Conservation (phyloP, 1,140 invertebrate genomes). For the Pseudomyrmex flavicornis region DNA sequence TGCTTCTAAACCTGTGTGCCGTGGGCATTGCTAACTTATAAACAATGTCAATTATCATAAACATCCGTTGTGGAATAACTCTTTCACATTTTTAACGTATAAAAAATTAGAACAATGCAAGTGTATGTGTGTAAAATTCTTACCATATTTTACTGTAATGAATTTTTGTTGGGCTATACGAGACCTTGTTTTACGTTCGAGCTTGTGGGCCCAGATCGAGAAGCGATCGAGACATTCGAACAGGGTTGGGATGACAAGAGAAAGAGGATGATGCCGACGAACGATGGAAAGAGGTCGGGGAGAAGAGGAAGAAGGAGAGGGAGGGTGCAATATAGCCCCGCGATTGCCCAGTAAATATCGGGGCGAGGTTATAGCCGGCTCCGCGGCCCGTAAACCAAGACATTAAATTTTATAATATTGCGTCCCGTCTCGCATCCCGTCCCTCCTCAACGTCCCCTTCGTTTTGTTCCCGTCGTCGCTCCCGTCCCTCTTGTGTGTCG, state of each 20-base stretch:
- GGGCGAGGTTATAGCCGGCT: slow-evolving; percentile 81
- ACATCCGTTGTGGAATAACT: not conserved
- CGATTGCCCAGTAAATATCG: slow-evolving; percentile 84
- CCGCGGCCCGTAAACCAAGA: slow-evolving; percentile 84
- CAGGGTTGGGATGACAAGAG: slow-evolving; percentile 17
- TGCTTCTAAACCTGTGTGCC: slow-evolving; percentile 11
- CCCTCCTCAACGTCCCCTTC: slow-evolving; percentile 65
- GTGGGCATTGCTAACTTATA: slow-evolving; percentile 1
- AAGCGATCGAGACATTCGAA: slow-evolving; percentile 59
- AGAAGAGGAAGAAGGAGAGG: not conserved
- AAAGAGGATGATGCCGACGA: slow-evolving; percentile 39
- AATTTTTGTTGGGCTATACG: not conserved
- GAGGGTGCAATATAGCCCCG: slow-evolving; percentile 77
- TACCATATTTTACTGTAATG: not conserved
- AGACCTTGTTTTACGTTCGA: not conserved
- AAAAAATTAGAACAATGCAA: slow-evolving; percentile 5
- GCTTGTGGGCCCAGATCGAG: slow-evolving; percentile 57
- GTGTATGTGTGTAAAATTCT: not conserved
- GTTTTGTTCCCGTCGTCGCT: slow-evolving; percentile 65
- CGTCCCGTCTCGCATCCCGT: slow-evolving; percentile 73
- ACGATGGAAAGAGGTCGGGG: not conserved
- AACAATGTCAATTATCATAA: slow-evolving; percentile 4
- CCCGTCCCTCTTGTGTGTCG: slow-evolving; percentile 16
- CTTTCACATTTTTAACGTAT: not conserved
- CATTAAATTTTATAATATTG: slow-evolving; percentile 86